A percentile compares a stretch with the other conserved stretches of the same genome.
Evolutionary conservation across 2,888 invertebrate genomes (phyloP).

Genomic region (Zygaena filipendulae): DNA sequence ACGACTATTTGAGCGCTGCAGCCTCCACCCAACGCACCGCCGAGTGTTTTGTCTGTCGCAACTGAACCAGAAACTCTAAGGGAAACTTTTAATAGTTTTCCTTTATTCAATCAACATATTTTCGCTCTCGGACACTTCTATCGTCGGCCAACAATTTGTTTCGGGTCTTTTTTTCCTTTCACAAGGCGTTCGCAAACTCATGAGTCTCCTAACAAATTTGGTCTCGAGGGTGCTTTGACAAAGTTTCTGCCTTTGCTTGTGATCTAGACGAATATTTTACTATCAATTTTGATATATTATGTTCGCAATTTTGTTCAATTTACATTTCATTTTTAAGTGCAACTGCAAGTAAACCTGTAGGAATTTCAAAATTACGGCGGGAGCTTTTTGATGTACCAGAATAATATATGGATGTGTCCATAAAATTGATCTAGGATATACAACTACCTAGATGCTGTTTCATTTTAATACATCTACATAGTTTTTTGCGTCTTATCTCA

Average conservation of each 20-base stretch:
- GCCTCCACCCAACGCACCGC: constrained; percentile 26
- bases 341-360: no score
- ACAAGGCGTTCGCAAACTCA: constrained; percentile 35
- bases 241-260: constrained; percentile 35
- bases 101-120: constrained; percentile 68
- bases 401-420: no score
- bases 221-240: constrained; percentile 42
- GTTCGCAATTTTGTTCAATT: no score
- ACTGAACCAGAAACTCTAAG: constrained; percentile 46
- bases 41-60: constrained; percentile 37
- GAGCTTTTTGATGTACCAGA: no score
- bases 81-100: constrained; percentile 65
- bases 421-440: no score
- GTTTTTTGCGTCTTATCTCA: no score
- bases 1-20: no score
- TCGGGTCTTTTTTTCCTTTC: constrained; percentile 51
- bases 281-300: constrained; percentile 21
- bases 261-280: constrained; percentile 39
- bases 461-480: no score
- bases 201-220: constrained; percentile 46
- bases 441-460: no score
- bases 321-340: no score
- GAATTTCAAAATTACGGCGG: no score
- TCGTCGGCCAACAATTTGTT: constrained; percentile 63
- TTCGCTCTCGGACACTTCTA: constrained; percentile 60